Base-by-base conservation (phyloP, 1,140 invertebrate species). In the Leptinotarsa texana region DNA sequence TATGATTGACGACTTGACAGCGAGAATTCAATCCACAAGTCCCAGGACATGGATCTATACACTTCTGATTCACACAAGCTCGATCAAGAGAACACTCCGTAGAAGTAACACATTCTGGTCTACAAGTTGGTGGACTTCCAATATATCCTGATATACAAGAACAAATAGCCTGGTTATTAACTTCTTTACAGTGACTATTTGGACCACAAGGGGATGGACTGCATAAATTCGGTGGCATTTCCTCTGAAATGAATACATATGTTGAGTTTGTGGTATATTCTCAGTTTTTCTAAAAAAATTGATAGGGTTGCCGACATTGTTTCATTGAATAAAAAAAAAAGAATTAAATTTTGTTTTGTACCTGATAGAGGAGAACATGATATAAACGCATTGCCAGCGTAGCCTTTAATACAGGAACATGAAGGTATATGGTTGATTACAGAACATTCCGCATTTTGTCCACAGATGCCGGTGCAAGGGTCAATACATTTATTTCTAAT, bases 11-110 rank as follows among this genome's bases (percentile, higher is more conserved):
- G 0, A 89, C 87, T 72, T 86, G 80, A 74, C 92, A 92, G 42
- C 86, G 79, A 1, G 91, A 89, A 69, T 75, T 77, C 13, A 83
- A 63, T 27, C 82, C 91, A 80, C 93, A 95, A 78, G 91, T 91
- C 69, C 91, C 89, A 72, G 90, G 87, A 83, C 94, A 95, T 61
- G 93, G 93, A 85, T 94, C 89, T 47, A 83, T 86, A 82, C 93
- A 95, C 85, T 91, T 92, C 75, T 93, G 91, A 82, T 90, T 91
- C 17, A 90, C 87, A 79, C 93, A 95, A n/a, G 92, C 90, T 84
- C 88, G 87, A 77, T 88, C 89, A 66, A 88, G 84, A 13, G 87
- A 78, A 84, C 93, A 93, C 78, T 93, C 93, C 0, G 90, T 91
- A 78, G 89, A 91, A 1, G 90, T 83, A 5, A 90, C 85, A 84